Evolutionary conservation across 2,888 invertebrate genomes (phyloP).

Genomic region (Mycogona germanica): DNA sequence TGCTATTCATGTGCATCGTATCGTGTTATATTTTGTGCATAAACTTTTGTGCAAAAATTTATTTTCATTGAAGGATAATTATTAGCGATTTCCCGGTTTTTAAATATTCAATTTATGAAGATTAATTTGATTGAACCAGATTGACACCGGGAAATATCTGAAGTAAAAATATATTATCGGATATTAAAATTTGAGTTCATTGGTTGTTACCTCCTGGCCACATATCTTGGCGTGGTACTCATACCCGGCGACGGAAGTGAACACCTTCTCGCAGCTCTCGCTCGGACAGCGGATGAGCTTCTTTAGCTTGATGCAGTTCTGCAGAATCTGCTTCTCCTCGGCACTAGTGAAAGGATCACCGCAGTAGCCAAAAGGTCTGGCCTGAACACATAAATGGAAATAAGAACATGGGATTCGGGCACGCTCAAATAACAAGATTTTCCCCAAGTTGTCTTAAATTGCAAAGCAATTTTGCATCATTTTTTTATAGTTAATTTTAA

Average conservation of each 20-base stretch:
- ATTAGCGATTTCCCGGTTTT: no score
- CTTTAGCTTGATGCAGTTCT: neutral
- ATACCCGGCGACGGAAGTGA: neutral
- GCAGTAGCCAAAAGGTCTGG: neutral
- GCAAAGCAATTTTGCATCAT: no score
- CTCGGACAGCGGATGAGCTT: neutral
- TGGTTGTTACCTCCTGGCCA: conserved; percentile 1
- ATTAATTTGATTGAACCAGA: neutral
- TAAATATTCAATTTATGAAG: neutral
- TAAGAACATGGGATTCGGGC: neutral
- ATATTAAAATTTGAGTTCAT: neutral
- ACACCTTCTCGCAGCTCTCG: neutral
- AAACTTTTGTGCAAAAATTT: no score
- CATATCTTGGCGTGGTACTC: neutral
- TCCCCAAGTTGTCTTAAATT: neutral
- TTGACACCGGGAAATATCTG: no score
- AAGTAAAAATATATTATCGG: neutral
- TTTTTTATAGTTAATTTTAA: no score
- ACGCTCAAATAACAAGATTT: neutral
- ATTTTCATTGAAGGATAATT: no score
- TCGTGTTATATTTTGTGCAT: no score
- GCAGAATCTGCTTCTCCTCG: neutral
- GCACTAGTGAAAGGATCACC: neutral
- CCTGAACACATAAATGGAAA: neutral
- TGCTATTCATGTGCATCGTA: no score